Evolutionary conservation across 2,888 invertebrate species (phyloP), one percentile per base, ranked within the genome.

Genomic region (Sycophila texana): DNA sequence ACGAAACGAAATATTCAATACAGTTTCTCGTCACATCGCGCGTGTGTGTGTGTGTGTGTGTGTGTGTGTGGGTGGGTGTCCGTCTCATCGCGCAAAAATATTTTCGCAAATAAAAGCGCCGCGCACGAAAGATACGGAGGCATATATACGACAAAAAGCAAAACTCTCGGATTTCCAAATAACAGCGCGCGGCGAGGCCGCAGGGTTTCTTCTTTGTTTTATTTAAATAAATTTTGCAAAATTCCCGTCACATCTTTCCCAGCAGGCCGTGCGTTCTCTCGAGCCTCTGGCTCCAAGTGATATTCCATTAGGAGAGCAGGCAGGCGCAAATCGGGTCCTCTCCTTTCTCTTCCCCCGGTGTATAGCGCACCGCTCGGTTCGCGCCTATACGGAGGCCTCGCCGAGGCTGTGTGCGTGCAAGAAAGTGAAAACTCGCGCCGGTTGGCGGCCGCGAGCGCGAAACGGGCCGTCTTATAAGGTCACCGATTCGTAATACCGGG

Each of bases 341-440:
- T 79, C 79, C 79, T 79, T 79, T 79, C 74, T 79, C 79, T 73
- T 72, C 26, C 18, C 18, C 49, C 65, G 30, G 1, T 47, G 65
- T 55, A 18, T 30, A 39, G 20, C 20, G 10, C 13, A 16, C 67
- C 39, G 10, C 5, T 16, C 67, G 47, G 3, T 47, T 5, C 39
- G 18, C 16, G 47, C 10, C 13, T 57, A 39, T 5, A n/a, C 16
- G 4, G 14, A n/a, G 14, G 3, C 12, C 16, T 14, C 60, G 30
- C n/a, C 20, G 26, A 5, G 14, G 13, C 47, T 20, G 13, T 61
- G 71, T 53, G 63, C 30, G 63, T 26, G 57, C 26, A 74, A 53
- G 79, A 79, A 79, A 79, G 79, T 79, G 79, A 79, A 79, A 79
- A 79, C 63, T 71, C 71, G 71, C 60, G 63, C 14, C 47, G 13